A percentile compares a stretch with the other conserved stretches of the same genome.
Conservation (phyloP, 2,797 vertebrate species). For the Enteromius fasciolatus region DNA sequence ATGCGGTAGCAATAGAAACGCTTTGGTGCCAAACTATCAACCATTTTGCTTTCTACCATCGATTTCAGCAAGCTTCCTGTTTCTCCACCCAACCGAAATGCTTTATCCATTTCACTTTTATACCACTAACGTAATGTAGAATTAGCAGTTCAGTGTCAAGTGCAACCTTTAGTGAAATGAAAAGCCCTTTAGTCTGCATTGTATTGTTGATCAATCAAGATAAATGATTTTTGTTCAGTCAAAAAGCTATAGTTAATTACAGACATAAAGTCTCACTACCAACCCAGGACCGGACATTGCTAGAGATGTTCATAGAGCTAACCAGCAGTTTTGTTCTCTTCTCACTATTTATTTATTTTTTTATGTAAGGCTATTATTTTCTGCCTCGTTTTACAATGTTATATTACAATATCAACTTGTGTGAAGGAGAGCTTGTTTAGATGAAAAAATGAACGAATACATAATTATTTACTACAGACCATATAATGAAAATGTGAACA, state of each 20-base stretch:
- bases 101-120: background rate
- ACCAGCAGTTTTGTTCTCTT: background rate
- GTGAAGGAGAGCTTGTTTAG: background rate
- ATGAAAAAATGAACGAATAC: background rate
- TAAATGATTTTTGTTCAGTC: background rate
- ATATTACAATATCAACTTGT: background rate
- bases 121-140: background rate
- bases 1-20: background rate
- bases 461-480: background rate
- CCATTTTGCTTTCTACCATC: background rate
- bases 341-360: background rate
- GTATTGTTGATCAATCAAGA: background rate
- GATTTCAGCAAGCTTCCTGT: background rate
- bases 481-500: background rate
- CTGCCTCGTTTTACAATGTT: no score
- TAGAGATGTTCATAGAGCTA: background rate
- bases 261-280: background rate
- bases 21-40: slow-evolving; percentile 13
- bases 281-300: background rate
- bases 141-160: background rate
- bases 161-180: background rate
- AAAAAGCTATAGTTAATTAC: background rate
- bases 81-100: background rate
- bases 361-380: background rate
- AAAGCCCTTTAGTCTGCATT: background rate